Percentiles rank a stretch among this genome's conserved stretches.
Conservation (phyloP, 2,113 vertebrate species). For the Bungarus multicinctus region DNA sequence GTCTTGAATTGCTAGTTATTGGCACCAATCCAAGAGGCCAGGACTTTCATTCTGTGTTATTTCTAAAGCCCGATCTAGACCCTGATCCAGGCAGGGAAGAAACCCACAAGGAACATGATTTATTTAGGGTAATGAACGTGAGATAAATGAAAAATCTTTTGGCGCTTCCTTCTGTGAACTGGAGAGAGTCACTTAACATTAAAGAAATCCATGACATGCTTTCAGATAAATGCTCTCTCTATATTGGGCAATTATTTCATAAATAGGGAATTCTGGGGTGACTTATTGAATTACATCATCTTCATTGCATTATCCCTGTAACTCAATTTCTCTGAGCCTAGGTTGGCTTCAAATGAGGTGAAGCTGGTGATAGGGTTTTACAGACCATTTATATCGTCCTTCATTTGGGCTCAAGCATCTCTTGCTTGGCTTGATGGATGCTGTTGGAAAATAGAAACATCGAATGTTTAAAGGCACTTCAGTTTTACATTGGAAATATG, state of each 20-base stretch:
- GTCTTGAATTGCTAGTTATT: neutral
- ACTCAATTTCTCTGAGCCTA: conserved; percentile 39
- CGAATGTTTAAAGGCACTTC: neutral
- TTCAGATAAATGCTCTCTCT: conserved; percentile 43
- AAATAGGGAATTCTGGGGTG: conserved; percentile 28
- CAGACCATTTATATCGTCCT: conserved; percentile 44
- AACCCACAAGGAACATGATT: conserved; percentile 26
- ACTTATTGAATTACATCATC: conserved; percentile 49
- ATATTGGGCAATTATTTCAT: conserved; percentile 50
- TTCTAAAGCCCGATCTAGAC: neutral
- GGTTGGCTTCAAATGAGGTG: conserved; percentile 24
- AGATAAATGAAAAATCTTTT: conserved; percentile 51
- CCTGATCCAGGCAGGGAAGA: conserved; percentile 23
- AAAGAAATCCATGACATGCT: conserved; percentile 27
- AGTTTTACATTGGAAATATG: neutral
- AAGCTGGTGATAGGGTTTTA: conserved; percentile 39
- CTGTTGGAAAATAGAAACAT: conserved; percentile 14
- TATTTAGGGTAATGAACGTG: conserved; percentile 50
- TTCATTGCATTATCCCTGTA: conserved; percentile 41
- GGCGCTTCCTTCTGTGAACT: conserved; percentile 32
- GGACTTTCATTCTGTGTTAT: neutral
- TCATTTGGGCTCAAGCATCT: conserved; percentile 47
- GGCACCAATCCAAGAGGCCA: neutral
- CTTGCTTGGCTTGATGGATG: conserved; percentile 37
- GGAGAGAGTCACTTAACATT: conserved; percentile 33